Base-by-base conservation (phyloP, 2,797 vertebrate species). In the Buceros bicornis region DNA sequence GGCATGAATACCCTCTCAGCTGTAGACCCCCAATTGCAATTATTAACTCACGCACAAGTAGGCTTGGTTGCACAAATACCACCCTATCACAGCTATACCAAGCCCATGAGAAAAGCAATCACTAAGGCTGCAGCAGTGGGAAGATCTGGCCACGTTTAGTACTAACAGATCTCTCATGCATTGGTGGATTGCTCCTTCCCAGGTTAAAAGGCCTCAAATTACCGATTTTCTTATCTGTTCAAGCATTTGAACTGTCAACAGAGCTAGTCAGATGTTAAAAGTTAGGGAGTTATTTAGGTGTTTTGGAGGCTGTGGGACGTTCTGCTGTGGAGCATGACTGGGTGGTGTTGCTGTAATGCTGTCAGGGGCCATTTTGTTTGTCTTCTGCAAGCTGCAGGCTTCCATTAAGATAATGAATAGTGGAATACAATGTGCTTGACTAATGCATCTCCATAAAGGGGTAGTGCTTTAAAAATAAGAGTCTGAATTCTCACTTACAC, bases 401-500 rank as follows among this genome's bases (percentile, higher is more conserved):
- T 87, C 58, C 86, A 91, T 94, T 87, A 97, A 93, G 58, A 95
- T 82, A 93, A 91, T 81, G 76, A 93, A 48, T 48, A 48, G 57
- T 76, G 51, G 65, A 93, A 87, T 91, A 70, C 87, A 90, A 89
- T 60, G 35, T 88, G 47, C 25, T 90, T 96, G 80, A 79, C 83
- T 95, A 82, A 89, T 79, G 65, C 61, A 89, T 80, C 82, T 87
- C 89, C 76, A 42, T 84, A 82, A 95, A 95, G 95, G 67, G 82
- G 50, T 92, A 92, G 71, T 82, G 78, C 73, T 94, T 95, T 92
- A 95, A 95, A 97, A 95, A 94, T 91, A 94, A 90, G 70, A 96
- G 74, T 69, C 43, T 89, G 83, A 87, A 87, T 96, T 96, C 93
- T 95, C 95, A 95, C 94, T 94, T 97, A 87, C 28, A 81, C 60